Evolutionary conservation across 2,113 vertebrate genomes (phyloP).

Genomic region (Podocnemis expansa): DNA sequence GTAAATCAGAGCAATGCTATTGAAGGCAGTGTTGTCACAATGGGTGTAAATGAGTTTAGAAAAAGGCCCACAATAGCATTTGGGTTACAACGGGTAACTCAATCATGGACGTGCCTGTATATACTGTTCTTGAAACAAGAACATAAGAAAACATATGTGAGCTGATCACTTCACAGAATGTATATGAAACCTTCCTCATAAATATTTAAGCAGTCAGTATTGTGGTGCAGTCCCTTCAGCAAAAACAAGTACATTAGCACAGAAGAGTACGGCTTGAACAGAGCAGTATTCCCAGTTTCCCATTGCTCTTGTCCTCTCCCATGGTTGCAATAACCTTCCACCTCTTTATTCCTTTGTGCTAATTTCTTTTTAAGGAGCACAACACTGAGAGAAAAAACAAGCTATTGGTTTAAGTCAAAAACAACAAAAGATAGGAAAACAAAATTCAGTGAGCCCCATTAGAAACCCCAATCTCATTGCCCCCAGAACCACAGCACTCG

Average conservation of each 20-base stretch:
- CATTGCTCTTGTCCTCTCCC: not conserved
- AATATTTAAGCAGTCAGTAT: slow-evolving; percentile 45
- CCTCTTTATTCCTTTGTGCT: not conserved
- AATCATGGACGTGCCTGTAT: not conserved
- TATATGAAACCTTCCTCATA: slow-evolving; percentile 8
- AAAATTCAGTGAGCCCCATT: not conserved
- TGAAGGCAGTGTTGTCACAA: not conserved
- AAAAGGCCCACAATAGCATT: not conserved
- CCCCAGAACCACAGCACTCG: not conserved
- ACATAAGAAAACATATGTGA: slow-evolving; percentile 14
- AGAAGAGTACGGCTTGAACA: not conserved
- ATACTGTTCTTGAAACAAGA: not conserved
- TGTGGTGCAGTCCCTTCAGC: slow-evolving; percentile 20
- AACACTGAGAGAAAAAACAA: not conserved
- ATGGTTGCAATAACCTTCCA: not conserved
- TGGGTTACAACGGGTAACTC: no score
- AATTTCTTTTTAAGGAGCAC: slow-evolving; percentile 22
- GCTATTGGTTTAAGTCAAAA: not conserved
- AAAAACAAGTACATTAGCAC: slow-evolving; percentile 25
- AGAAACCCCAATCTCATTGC: not conserved
- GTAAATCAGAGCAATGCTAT: not conserved
- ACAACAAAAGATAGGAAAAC: not conserved
- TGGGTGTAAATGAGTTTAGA: not conserved
- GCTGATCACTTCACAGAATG: not conserved
- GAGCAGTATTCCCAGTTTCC: not conserved